phyloP scores from a whole-genome alignment of 2,888 invertebrate genomes.

The Acleris literana region DNA sequence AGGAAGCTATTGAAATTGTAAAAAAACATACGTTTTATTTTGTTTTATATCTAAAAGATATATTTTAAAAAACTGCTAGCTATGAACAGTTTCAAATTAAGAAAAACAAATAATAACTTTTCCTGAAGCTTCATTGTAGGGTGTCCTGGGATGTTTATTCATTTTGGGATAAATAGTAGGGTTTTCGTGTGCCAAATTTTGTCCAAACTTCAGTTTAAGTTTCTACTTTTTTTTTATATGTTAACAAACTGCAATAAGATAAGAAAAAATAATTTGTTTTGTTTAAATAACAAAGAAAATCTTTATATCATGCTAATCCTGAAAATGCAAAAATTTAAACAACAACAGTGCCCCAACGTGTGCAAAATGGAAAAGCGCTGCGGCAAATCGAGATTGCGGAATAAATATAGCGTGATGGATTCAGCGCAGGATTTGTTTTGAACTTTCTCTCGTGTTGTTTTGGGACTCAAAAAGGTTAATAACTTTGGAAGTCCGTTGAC shows the following conservation, averaged over 20 bases:
- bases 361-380: slow-evolving; percentile 10
- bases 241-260: background rate
- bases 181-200: no score
- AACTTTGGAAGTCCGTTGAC: background rate
- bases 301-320: no score
- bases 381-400: slow-evolving; percentile 19
- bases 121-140: no score
- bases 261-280: background rate
- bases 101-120: no score
- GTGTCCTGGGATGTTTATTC: no score
- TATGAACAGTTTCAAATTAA: no score
- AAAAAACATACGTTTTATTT: no score
- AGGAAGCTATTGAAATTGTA: no score
- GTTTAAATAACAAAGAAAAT: no score
- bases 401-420: slow-evolving; percentile 23
- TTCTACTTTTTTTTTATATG: background rate
- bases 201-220: background rate
- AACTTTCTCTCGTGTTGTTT: slow-evolving; percentile 16
- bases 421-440: slow-evolving; percentile 16
- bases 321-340: background rate
- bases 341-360: background rate
- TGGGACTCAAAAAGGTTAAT: slow-evolving; percentile 15
- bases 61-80: no score
- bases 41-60: no score
- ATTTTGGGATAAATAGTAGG: no score